A percentile compares a stretch with the other conserved stretches of the same genome.
Evolutionary conservation across 2,888 invertebrate genomes (phyloP).

Genomic region (Oligia latruncula): DNA sequence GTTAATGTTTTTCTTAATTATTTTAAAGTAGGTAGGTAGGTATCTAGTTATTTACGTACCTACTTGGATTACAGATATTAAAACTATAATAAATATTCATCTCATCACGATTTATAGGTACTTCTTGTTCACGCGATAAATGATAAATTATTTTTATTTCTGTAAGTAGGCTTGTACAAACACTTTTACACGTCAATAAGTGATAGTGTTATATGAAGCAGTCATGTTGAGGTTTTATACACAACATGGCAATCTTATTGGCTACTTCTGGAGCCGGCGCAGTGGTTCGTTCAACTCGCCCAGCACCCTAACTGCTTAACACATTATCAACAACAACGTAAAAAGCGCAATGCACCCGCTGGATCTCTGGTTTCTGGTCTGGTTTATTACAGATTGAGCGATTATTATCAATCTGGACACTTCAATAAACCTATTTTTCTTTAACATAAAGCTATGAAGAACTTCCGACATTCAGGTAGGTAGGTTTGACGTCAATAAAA

Average conservation of each 20-base stretch:
- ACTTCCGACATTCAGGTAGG: neutral
- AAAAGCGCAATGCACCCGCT: no score
- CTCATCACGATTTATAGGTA: neutral
- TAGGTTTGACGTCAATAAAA: slow-evolving; percentile 18
- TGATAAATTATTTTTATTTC: no score
- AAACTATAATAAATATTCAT: neutral
- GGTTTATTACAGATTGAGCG: neutral
- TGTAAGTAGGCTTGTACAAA: no score
- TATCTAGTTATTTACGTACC: no score
- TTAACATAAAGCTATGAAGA: neutral
- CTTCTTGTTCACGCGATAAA: neutral
- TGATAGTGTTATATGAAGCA: neutral
- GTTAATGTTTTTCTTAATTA: no score
- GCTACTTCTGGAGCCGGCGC: neutral
- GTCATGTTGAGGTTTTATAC: neutral
- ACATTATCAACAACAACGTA: no score
- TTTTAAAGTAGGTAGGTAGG: no score
- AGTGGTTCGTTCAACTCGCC: neutral
- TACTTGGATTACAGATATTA: no score
- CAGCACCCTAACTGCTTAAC: no score
- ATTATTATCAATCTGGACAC: neutral
- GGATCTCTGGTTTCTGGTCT: no score
- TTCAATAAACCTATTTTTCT: neutral
- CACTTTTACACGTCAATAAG: no score
- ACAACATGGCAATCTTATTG: neutral